Conservation (phyloP, 2,888 invertebrate genomes). For the Tetramorium bicarinatum region DNA sequence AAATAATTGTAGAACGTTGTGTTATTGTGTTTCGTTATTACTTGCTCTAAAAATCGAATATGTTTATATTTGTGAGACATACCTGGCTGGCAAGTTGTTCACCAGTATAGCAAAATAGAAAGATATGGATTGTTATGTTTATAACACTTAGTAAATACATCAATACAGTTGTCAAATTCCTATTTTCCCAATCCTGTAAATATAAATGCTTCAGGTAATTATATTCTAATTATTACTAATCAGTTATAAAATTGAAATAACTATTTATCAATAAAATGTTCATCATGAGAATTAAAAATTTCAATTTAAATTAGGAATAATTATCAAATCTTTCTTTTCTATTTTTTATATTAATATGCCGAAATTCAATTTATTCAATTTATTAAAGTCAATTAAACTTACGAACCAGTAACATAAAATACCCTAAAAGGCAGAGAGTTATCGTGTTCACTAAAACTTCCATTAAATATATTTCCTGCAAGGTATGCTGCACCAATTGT, state of each 20-base stretch:
- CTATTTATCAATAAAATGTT: neutral
- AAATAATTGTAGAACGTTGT: neutral
- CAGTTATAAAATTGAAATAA: neutral
- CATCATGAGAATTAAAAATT: neutral
- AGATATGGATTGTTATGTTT: neutral
- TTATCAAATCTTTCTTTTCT: neutral
- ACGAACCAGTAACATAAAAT: conserved; percentile 39
- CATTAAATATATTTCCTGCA: conserved; percentile 36
- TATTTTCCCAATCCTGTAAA: conserved; percentile 39
- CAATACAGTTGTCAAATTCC: neutral
- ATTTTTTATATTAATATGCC: neutral
- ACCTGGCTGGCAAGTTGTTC: conserved; percentile 33
- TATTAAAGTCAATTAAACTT: neutral
- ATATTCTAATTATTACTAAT: neutral
- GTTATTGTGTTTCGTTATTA: neutral
- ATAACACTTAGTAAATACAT: neutral
- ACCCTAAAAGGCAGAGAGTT: conserved; percentile 23
- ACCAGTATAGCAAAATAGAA: conserved; percentile 44
- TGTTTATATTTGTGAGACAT: neutral
- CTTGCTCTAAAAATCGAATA: neutral
- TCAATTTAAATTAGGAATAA: neutral
- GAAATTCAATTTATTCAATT: neutral
- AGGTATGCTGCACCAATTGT: conserved; percentile 6
- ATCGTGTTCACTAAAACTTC: conserved; percentile 30
- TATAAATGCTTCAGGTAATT: neutral